These are phyloP conservation scores for Nematolebias whitei DNA, from an alignment of 2,113 vertebrate genomes.

Conservation along the genomic window DNA sequence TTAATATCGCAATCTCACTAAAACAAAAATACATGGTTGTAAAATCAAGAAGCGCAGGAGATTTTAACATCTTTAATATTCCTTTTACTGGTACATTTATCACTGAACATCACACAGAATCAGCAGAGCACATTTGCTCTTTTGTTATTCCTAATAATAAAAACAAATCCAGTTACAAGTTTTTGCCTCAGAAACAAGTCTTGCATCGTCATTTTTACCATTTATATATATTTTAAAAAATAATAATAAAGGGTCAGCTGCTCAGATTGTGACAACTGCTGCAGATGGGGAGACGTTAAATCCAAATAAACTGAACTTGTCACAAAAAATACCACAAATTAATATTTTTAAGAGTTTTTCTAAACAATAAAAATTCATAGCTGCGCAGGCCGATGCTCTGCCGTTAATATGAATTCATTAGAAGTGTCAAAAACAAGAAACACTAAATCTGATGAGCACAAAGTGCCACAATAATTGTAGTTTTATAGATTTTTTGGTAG, in stretches of 20 bases:
- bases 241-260: neutral
- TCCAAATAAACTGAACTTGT: too few species aligned
- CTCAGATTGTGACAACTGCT: too few species aligned
- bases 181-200: constrained; percentile 56
- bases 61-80: constrained; percentile 35
- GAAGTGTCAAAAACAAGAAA: too few species aligned
- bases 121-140: constrained; percentile 57
- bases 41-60: constrained; percentile 24
- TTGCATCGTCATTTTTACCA: constrained; percentile 42
- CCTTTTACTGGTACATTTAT: constrained; percentile 74
- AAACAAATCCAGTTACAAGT: constrained; percentile 51
- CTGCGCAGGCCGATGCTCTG: too few species aligned
- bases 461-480: too few species aligned
- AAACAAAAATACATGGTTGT: neutral
- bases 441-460: too few species aligned
- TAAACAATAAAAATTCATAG: too few species aligned
- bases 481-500: too few species aligned
- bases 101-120: constrained; percentile 76
- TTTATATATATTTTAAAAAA: neutral
- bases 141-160: constrained; percentile 62
- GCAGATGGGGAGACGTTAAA: too few species aligned
- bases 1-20: neutral
- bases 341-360: too few species aligned
- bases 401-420: too few species aligned
- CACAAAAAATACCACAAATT: too few species aligned